phyloP scores from a whole-genome alignment of 2,888 invertebrate species.

The Lingula anatina region DNA sequence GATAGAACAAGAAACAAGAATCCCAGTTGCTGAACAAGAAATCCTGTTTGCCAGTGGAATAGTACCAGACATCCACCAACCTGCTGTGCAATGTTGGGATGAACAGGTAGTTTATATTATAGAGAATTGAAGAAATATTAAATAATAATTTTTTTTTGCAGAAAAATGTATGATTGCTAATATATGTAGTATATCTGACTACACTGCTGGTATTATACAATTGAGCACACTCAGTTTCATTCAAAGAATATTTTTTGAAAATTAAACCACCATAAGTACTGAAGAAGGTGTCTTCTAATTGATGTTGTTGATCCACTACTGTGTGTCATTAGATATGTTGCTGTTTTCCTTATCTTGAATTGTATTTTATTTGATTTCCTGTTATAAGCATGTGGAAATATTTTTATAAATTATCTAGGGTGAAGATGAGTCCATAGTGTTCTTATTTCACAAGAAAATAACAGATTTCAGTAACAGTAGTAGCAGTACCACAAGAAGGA shows the following conservation, averaged over 20 bases:
- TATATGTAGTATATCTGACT: no score
- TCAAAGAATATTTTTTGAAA: no score
- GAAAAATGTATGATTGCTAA: no score
- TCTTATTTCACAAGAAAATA: constrained; percentile 26
- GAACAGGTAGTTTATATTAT: constrained; percentile 4
- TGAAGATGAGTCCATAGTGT: constrained; percentile 31
- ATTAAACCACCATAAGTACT: no score
- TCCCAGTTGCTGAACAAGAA: constrained; percentile 60
- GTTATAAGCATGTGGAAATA: background rate
- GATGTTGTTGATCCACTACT: no score
- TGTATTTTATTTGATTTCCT: background rate
- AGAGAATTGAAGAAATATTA: background rate
- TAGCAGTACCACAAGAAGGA: constrained; percentile 4
- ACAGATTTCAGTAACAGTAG: background rate
- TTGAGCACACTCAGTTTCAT: no score
- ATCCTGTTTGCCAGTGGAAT: constrained; percentile 52
- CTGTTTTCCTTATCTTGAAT: background rate
- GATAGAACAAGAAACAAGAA: constrained; percentile 62
- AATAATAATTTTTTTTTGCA: no score
- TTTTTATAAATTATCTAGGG: constrained; percentile 13
- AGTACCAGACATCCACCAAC: constrained; percentile 39
- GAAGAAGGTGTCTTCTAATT: no score
- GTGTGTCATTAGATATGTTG: background rate
- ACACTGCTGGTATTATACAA: no score
- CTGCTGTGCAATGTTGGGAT: constrained; percentile 7